Evolutionary conservation across 2,797 vertebrate species (phyloP), one percentile per base, ranked within the genome.

Genomic region (Amazona finschi): DNA sequence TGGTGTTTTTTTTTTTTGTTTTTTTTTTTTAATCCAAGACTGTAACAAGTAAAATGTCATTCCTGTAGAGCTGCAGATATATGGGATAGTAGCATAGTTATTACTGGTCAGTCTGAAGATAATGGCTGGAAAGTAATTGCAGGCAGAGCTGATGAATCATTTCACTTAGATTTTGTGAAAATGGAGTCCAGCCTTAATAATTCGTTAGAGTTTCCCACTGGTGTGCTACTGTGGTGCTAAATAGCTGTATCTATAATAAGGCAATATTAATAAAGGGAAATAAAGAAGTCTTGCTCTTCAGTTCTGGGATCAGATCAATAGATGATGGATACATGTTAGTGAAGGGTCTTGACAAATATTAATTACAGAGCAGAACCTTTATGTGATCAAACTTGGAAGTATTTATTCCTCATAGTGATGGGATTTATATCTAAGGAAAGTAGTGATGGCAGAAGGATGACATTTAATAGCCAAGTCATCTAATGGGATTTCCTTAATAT

Each of bases 81-180:
- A 93, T 83, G 72, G 74, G 64, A 73, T 86, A n/a, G 86, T 85
- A 41, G 60, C n/a, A 39, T 89, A 90, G 64, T 94, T 95, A 96
- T 92, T 94, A 74, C 70, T 86, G 72, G 64, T 87, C 84, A 84
- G 27, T 94, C 62, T 96, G 62, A 86, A 65, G 67, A 87, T 61
- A 85, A 87, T 88, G 76, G 62, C 79, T 91, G 62, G 77, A 94
- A 97, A 86, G 93, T 94, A 96, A 95, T 94, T 95, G 77, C 87
- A 94, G 87, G 55, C 66, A 76, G 89, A 89, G 87, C 90, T 97
- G 92, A 94, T 97, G 94, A 97, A 95, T 95, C 77, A 95, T 96
- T 94, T 94, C 77, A 85, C 84, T 95, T 94, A 95, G 85, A 82
- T 94, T 96, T 97, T 94, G 66, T 94, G 89, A 92, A 97, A 94